Base-by-base conservation (phyloP, 2,888 invertebrate genomes). In the Coenonympha arcania region DNA sequence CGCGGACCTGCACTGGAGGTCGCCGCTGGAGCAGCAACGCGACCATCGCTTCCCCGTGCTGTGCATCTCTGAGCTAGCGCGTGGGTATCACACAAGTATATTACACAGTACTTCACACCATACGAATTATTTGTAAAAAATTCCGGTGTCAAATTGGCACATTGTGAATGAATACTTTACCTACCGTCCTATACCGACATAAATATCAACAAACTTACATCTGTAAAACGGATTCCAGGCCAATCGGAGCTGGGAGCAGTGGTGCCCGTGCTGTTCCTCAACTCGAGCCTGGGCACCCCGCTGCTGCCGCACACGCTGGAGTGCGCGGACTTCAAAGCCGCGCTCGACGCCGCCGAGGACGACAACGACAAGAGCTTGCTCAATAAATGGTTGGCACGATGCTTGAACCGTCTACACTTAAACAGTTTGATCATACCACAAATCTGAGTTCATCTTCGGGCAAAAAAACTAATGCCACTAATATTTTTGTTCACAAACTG, bases 1-100 rank as follows among this genome's bases (percentile, higher is more conserved):
- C 31, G 91, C 93, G 0, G 93, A 94, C 76, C 82, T 93, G 11
- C 93, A 94, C 71, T 92, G 92, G 90, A 89, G 92, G 59, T 91
- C 91, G 5, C 90, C 92, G 4, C 78, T 92, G 13, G 93, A 93
- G 66, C 92, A 92, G 58, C 91, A 92, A 69, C 88, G 93, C 41
- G 93, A 93, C 65, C 93, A 93, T 64, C 91, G 93, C 64, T 93
- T 93, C 75, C 93, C 93, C 0, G 92, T 93, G 64, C 88, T 93
- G 43, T 93, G 93, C 68, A 88, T 93, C 50, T 90, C 92, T 50
- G 93, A 94, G 78, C 85, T 94, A 16, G 89, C 90, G 4, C 81
- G 86, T 85, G 50, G 75, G n/a, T n/a, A n/a, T n/a, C n/a, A n/a
- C n/a, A n/a, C n/a, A n/a, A n/a, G n/a, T n/a, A n/a, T n/a, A n/a